Conservation (phyloP, 2,888 invertebrate species). For the Drosophila leonis region DNA sequence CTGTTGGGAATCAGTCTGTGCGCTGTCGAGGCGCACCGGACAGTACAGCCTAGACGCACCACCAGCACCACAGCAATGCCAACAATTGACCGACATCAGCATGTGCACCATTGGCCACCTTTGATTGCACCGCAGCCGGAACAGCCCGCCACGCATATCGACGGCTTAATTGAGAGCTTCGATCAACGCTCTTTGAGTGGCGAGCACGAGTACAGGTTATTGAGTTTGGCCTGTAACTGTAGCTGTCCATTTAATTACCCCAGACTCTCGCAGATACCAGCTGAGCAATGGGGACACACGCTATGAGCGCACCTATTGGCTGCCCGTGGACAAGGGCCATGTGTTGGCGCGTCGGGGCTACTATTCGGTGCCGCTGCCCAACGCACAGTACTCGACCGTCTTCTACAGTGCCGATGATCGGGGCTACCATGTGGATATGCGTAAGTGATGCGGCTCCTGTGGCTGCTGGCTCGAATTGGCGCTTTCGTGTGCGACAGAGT, state of each 20-base stretch:
- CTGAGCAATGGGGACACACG: conserved; percentile 81
- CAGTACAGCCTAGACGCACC: conserved; percentile 36
- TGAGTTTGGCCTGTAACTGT: neutral
- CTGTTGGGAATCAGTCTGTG: conserved; percentile 4
- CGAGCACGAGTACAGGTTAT: conserved; percentile 73
- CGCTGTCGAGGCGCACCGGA: conserved; percentile 5
- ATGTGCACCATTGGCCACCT: conserved; percentile 49
- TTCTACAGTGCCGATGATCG: conserved; percentile 82
- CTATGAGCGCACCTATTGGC: conserved; percentile 80
- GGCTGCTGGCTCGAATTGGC: conserved; percentile 5
- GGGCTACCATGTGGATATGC: conserved; percentile 77
- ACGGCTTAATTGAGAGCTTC: conserved; percentile 62
- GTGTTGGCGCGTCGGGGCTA: conserved; percentile 79
- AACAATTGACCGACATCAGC: conserved; percentile 39
- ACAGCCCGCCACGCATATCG: neutral
- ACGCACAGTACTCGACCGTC: conserved; percentile 72
- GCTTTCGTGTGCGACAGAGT: conserved; percentile 32
- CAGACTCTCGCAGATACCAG: conserved; percentile 61
- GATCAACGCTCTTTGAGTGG: conserved; percentile 68
- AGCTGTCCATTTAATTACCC: neutral
- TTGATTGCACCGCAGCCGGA: conserved; percentile 39
- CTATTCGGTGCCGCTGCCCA: conserved; percentile 79
- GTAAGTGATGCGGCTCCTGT: conserved; percentile 43
- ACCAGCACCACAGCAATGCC: conserved; percentile 32
- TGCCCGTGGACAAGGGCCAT: conserved; percentile 57